A percentile compares a stretch with the other conserved stretches of the same genome.
These are phyloP conservation scores for Gymnothorax reevesii DNA, from an alignment of 2,797 vertebrate species.

Conservation along the genomic window DNA sequence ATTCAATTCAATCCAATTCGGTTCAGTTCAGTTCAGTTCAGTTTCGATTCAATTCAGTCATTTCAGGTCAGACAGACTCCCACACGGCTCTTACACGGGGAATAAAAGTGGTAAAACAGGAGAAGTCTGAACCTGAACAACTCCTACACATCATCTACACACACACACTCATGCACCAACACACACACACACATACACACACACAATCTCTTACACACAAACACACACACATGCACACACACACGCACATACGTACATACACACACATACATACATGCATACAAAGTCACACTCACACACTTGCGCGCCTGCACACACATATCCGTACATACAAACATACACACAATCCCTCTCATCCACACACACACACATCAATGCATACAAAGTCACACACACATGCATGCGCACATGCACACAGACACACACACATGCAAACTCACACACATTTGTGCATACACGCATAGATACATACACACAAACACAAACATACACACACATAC, in stretches of 20 bases:
- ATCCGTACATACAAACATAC: not conserved
- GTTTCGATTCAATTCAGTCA: no score
- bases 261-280: not conserved
- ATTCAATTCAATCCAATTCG: no score
- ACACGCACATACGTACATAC: not conserved
- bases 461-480: not conserved
- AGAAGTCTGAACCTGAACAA: no score
- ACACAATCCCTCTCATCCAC: no score
- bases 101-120: no score
- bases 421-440: not conserved
- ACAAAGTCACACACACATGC: not conserved
- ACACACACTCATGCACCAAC: not conserved
- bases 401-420: not conserved
- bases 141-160: no score
- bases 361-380: not conserved
- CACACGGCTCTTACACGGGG: no score
- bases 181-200: not conserved
- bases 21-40: no score
- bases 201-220: not conserved
- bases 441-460: not conserved
- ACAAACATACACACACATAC: not conserved
- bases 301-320: not conserved
- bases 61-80: no score
- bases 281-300: not conserved
- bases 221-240: not conserved